These are phyloP conservation scores for Euura saliciscinereae DNA, from an alignment of 1,140 invertebrate genomes.

Conservation along the genomic window DNA sequence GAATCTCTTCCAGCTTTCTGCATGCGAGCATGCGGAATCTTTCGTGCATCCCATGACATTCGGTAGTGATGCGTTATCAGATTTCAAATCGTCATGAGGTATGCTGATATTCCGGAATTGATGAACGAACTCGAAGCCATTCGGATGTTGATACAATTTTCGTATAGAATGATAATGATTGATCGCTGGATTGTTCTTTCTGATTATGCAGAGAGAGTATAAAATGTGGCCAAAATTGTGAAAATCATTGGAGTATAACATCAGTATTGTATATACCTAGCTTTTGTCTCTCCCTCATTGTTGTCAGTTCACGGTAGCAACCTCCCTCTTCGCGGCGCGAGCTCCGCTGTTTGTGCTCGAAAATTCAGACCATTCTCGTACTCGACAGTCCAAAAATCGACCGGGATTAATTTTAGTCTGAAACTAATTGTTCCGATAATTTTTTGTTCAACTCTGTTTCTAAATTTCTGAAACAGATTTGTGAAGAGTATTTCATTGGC, in stretches of 20 bases:
- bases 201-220: background rate
- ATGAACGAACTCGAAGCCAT: too few species aligned
- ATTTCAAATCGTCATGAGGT: too few species aligned
- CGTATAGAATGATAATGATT: too few species aligned
- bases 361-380: background rate
- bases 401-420: background rate
- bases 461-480: background rate
- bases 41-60: too few species aligned
- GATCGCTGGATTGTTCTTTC: background rate
- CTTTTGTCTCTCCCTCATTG: conserved; percentile 58
- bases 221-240: conserved; percentile 50
- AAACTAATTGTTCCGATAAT: too few species aligned
- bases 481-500: background rate
- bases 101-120: too few species aligned
- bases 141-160: too few species aligned
- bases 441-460: too few species aligned
- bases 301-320: conserved; percentile 41
- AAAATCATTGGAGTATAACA: conserved; percentile 62
- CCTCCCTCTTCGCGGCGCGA: background rate
- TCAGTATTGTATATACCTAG: conserved; percentile 54
- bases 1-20: too few species aligned
- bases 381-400: background rate
- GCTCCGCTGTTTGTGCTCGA: background rate
- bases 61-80: too few species aligned
- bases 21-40: too few species aligned